Evolutionary conservation across 2,888 invertebrate genomes (phyloP).

Genomic region (Trissonchulus sp.): DNA sequence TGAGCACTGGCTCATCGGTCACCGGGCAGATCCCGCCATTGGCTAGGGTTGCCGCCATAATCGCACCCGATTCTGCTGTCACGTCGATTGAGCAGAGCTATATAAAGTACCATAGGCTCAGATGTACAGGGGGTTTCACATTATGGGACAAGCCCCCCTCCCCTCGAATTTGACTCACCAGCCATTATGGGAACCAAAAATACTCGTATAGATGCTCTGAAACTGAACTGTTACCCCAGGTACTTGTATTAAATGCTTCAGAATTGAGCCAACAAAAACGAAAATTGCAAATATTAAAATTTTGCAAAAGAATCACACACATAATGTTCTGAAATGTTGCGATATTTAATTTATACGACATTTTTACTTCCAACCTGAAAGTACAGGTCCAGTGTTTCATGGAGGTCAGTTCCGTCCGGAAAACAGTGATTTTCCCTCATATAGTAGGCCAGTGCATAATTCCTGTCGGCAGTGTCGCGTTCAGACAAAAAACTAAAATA

Average conservation of each 20-base stretch:
- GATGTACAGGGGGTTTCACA: neutral
- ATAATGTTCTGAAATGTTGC: too few species aligned
- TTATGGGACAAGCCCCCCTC: neutral
- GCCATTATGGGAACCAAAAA: too few species aligned
- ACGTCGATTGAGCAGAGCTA: constrained; percentile 91
- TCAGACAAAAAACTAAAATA: constrained; percentile 73
- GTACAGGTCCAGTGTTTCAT: constrained; percentile 93
- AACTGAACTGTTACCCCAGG: too few species aligned
- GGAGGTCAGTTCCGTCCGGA: constrained; percentile 80
- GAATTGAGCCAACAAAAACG: too few species aligned
- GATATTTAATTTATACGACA: too few species aligned
- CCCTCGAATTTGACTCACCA: constrained; percentile 55
- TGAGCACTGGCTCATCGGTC: constrained; percentile 72
- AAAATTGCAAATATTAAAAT: too few species aligned
- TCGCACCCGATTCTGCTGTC: constrained; percentile 82
- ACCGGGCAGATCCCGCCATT: constrained; percentile 94
- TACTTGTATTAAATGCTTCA: too few species aligned
- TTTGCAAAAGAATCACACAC: too few species aligned
- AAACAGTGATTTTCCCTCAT: constrained; percentile 92
- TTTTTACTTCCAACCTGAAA: constrained; percentile 81
- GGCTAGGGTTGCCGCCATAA: constrained; percentile 87
- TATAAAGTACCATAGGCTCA: too few species aligned
- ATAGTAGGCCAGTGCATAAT: constrained; percentile 93
- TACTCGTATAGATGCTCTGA: too few species aligned
- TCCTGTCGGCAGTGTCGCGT: constrained; percentile 90